Base-by-base conservation (phyloP, 2,888 invertebrate genomes). In the Piscicola geometra region DNA sequence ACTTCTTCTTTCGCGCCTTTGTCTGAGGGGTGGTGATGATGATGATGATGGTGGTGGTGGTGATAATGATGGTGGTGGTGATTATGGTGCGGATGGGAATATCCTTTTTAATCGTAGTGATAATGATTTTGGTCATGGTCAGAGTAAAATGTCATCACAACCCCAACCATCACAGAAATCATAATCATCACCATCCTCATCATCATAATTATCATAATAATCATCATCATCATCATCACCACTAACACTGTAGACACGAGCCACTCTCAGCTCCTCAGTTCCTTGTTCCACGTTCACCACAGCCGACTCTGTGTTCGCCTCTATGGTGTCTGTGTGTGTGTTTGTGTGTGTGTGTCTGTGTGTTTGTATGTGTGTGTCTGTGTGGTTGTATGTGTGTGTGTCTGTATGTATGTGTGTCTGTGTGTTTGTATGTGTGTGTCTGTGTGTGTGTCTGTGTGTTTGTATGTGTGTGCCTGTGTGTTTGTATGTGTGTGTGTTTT, bases 291-390 rank as follows among this genome's bases (percentile, higher is more conserved):
- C 93, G 82, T 91, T 91, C 80, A 91, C 90, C 79, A 91, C 89
- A 0, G 95, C 91, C 83, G 89, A 89, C 86, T 96, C 96, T 21
- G 97, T 93, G 82, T 91, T 92, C 0, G 94, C 92, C 87, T 97
- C 97, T 82, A 97, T 97, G 75, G 93, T 94, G 85, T 95, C 85
- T 83, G 78, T 64, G 76, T 78, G 60, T 47, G n/a, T n/a, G n/a
- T n/a, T n/a, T n/a, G n/a, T n/a, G n/a, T n/a, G n/a, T n/a, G n/a
- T n/a, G n/a, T n/a, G n/a, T n/a, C n/a, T n/a, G n/a, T n/a, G n/a
- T n/a, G n/a, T n/a, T n/a, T n/a, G n/a, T n/a, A n/a, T n/a, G n/a
- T n/a, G n/a, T n/a, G n/a, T n/a, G n/a, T n/a, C n/a, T n/a, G n/a
- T n/a, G n/a, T n/a, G n/a, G n/a, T n/a, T n/a, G n/a, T n/a, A n/a